Base-by-base conservation (phyloP, 2,888 invertebrate genomes). In the Autographa pulchrina region DNA sequence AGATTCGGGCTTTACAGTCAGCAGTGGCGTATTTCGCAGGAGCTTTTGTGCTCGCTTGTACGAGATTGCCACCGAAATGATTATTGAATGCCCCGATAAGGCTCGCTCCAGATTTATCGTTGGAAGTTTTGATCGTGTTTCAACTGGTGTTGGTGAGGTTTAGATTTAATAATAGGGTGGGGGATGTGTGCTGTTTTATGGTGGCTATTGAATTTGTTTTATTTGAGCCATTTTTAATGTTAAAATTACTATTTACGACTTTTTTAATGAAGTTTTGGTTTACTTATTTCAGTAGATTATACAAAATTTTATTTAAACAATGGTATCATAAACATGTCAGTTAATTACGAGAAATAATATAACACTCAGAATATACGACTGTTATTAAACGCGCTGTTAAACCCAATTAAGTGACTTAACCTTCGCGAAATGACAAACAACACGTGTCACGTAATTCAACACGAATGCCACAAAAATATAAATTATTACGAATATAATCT, bases 1-100 rank as follows among this genome's bases (percentile, higher is more conserved):
- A 92, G 90, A 88, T 87, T 84, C 87, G 84, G 83, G 89, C 86
- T 92, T 92, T 92, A 92, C 89, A 86, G 84, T 81, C 84, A 81
- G 79, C 84, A 82, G 78, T 86, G 85, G 85, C 85, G 88, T 87
- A 89, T 88, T 89, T 88, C 68, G 74, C 71, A 67, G 78, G 76
- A 79, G 83, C 86, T 90, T 92, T 89, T 88, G 89, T 89, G 81
- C 85, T 82, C 86, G 83, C 85, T 81, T 85, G 88, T 92, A 91
- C 84, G 86, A 85, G 88, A 86, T 87, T 86, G 87, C 85, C 81
- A 85, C 84, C 83, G 84, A 82, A 88, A 88, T 87, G 89, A 88
- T 89, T 89, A 89, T 89, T 88, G 88, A 88, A 87, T 82, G 86
- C 78, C 79, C 72, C 81, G 90, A 88, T 88, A 85, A 86, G 85